phyloP scores from a whole-genome alignment of 2,888 invertebrate genomes.

The Hymenopus coronatus region DNA sequence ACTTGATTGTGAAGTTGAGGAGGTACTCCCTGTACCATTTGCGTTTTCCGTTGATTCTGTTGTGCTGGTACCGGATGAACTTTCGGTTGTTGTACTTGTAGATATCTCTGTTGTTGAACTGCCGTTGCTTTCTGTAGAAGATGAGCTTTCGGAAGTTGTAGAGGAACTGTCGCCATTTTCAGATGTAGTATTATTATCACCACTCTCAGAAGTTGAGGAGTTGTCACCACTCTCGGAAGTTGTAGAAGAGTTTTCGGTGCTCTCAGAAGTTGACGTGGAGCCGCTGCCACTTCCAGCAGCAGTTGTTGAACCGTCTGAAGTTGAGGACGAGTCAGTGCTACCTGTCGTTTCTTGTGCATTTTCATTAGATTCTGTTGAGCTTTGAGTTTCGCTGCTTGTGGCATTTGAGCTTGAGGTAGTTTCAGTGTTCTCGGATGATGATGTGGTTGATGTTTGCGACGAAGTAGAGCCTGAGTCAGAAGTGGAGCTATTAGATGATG shows the following conservation, averaged over 20 bases:
- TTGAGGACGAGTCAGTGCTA: neutral
- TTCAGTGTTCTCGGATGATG: neutral
- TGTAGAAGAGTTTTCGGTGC: neutral
- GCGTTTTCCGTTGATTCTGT: neutral
- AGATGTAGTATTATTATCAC: neutral
- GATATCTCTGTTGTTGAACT: neutral
- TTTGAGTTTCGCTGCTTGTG: neutral
- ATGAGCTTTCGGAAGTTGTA: neutral
- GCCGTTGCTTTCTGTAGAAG: neutral
- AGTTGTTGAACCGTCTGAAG: neutral
- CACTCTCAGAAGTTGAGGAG: neutral
- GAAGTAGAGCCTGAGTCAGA: neutral
- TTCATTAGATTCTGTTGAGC: neutral
- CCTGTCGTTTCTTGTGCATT: neutral
- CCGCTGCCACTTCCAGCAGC: neutral
- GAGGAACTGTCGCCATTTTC: neutral
- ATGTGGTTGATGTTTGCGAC: neutral
- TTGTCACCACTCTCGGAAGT: neutral
- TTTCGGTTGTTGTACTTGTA: neutral
- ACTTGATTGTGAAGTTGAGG: neutral
- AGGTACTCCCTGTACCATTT: neutral
- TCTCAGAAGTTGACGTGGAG: neutral
- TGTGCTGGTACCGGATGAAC: neutral
- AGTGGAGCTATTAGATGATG: neutral
- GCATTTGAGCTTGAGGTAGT: neutral